Evolutionary conservation across 2,797 vertebrate species (phyloP).

Genomic region (Clarias laeviceps): DNA sequence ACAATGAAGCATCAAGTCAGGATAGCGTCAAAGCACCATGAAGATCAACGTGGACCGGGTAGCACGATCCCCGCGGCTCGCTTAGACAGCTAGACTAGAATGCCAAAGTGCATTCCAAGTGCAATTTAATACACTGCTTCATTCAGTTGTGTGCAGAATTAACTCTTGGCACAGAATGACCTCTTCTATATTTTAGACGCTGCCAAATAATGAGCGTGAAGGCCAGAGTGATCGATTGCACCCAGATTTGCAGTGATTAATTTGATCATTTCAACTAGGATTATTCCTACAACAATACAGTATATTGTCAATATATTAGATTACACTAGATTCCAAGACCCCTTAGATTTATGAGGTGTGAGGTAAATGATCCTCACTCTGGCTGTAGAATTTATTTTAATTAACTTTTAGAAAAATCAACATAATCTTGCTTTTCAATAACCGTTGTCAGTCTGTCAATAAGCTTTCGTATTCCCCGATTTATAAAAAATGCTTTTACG

Average conservation of each 20-base stretch:
- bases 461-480: too few species aligned
- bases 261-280: not conserved
- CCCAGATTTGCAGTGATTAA: not conserved
- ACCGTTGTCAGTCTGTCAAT: too few species aligned
- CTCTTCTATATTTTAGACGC: not conserved
- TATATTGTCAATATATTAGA: not conserved
- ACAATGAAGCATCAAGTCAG: not conserved
- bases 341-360: not conserved
- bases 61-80: too few species aligned
- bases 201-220: not conserved
- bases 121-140: not conserved
- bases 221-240: not conserved
- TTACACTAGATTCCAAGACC: not conserved
- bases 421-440: too few species aligned
- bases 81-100: too few species aligned
- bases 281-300: not conserved
- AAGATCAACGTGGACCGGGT: too few species aligned
- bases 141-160: not conserved
- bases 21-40: not conserved
- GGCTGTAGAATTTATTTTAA: too few species aligned
- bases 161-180: not conserved
- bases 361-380: too few species aligned
- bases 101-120: too few species aligned
- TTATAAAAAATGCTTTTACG: too few species aligned
- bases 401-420: too few species aligned